These are phyloP conservation scores for Puffinus mauretanicus DNA, from an alignment of 2,113 vertebrate genomes.

Conservation along the genomic window DNA sequence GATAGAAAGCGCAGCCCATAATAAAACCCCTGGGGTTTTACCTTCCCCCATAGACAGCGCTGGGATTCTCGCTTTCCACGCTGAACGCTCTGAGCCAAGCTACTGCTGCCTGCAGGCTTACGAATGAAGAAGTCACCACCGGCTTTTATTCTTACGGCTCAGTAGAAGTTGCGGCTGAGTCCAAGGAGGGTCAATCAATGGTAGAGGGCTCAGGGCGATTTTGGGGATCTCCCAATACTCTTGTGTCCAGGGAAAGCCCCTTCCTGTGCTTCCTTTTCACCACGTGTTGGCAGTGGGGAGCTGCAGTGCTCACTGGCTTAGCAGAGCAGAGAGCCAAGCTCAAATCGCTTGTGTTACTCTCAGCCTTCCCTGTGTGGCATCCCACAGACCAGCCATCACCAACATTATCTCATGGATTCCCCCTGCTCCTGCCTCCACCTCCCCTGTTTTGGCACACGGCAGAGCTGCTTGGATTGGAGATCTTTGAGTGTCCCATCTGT, in stretches of 20 bases:
- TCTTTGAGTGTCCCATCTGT: not conserved
- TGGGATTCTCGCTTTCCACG: too few species aligned
- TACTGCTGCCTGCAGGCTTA: not conserved
- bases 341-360: not conserved
- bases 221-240: not conserved
- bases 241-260: not conserved
- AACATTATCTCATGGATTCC: not conserved
- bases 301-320: not conserved
- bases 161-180: not conserved
- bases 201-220: fast-evolving
- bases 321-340: not conserved
- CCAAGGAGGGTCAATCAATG: not conserved
- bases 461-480: not conserved
- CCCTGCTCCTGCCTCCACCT: not conserved
- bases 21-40: not conserved
- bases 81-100: not conserved
- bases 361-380: not conserved
- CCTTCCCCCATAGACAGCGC: not conserved
- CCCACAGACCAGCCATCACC: not conserved
- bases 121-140: not conserved
- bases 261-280: not conserved
- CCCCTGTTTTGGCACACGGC: not conserved
- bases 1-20: not conserved
- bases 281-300: not conserved
- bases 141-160: not conserved